A percentile compares a stretch with the other conserved stretches of the same genome.
Evolutionary conservation across 2,888 invertebrate species (phyloP).

Genomic region (Nemapogon koenigi): DNA sequence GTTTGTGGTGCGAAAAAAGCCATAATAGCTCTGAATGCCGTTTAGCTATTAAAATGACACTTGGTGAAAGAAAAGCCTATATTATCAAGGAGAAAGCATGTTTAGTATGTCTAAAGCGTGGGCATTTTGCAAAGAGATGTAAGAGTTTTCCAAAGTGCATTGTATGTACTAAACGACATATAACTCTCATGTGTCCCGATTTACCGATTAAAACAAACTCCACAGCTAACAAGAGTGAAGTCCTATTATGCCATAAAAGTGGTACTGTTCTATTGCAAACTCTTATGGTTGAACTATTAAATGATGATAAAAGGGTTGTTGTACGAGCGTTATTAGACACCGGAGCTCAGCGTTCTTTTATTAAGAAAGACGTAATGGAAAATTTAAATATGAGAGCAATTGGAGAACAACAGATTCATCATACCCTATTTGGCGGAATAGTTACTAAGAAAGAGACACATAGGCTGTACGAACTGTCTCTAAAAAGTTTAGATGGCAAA

Average conservation of each 20-base stretch:
- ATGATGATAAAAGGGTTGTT: neutral
- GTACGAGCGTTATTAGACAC: conserved; percentile 3
- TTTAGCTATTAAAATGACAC: neutral
- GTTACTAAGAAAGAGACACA: neutral
- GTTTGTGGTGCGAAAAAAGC: neutral
- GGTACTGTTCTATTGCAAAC: neutral
- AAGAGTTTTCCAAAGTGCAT: neutral
- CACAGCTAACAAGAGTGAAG: no score
- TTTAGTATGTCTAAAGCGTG: neutral
- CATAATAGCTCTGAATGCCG: neutral
- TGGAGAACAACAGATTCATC: neutral
- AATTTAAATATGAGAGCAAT: neutral
- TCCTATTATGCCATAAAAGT: neutral
- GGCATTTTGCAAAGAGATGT: neutral
- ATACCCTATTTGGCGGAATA: neutral
- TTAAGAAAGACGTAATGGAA: neutral
- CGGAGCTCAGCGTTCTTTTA: conserved; percentile 3
- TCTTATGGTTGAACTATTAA: neutral
- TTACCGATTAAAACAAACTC: neutral
- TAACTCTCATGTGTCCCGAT: conserved; percentile 1
- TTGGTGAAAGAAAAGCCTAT: neutral
- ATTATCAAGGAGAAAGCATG: neutral
- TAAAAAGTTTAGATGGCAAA: conserved; percentile 1
- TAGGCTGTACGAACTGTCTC: neutral
- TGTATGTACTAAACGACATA: neutral